phyloP scores from a whole-genome alignment of 2,113 vertebrate genomes.

The Ceuthmochares aereus region DNA sequence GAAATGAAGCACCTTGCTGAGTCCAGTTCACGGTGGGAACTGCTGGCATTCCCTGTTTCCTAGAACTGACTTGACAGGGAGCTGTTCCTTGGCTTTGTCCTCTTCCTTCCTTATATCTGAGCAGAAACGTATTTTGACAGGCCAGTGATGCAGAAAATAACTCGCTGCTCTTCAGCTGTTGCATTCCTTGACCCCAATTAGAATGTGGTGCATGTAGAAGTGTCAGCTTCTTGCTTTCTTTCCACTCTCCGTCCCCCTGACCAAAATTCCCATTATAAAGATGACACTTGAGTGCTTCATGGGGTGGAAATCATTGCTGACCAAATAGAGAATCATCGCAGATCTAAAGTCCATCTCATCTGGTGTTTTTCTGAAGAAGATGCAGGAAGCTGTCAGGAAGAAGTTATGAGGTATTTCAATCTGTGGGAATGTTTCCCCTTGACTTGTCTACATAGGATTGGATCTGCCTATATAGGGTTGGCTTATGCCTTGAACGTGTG shows the following conservation, averaged over 20 bases:
- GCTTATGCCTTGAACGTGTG: background rate
- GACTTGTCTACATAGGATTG: background rate
- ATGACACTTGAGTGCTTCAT: constrained; percentile 57
- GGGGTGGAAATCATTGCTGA: constrained; percentile 24
- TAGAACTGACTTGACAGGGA: background rate
- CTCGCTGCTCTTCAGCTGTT: constrained; percentile 44
- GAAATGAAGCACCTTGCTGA: background rate
- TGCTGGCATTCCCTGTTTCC: background rate
- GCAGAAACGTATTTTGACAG: constrained; percentile 47
- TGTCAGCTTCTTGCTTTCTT: constrained; percentile 14
- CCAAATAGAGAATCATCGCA: background rate
- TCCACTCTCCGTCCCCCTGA: background rate
- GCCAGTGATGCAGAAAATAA: constrained; percentile 50
- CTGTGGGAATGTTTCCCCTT: background rate
- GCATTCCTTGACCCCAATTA: constrained; percentile 66
- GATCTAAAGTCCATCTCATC: background rate
- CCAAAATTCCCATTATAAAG: constrained; percentile 61
- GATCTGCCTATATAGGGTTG: background rate
- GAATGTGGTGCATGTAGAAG: constrained; percentile 63
- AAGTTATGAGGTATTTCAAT: background rate
- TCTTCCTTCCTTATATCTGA: constrained; percentile 10
- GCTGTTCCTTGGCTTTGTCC: background rate
- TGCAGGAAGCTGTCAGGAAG: background rate
- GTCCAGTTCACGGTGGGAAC: background rate
- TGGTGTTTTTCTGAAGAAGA: background rate